Base-by-base conservation (phyloP, 1,140 invertebrate genomes). In the Leptinotarsa defecta region DNA sequence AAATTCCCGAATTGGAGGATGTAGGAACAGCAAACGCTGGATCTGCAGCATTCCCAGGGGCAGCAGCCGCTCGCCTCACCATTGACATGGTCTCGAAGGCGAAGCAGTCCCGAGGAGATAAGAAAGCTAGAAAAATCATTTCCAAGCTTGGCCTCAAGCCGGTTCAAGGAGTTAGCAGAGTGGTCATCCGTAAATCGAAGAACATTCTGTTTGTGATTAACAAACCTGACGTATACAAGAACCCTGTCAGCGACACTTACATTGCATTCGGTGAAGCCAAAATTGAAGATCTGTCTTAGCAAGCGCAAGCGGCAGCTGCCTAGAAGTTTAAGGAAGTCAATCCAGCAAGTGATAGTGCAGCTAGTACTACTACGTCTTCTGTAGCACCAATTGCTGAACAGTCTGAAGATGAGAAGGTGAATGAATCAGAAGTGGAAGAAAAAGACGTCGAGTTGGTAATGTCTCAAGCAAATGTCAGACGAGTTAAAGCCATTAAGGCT, bases 251-350 rank as follows among this genome's bases (percentile, higher is more conserved):
- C 49, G 98, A 99, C 87, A 99, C 98, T 15, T 99, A 99, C 87
- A 99, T 99, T 85, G 95, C 99, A 17, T 99, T 99, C 88, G 98
- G 98, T 68, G 98, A 99, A 89, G 98, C 98, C 22, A 99, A 99
- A 92, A 99, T 99, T 85, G 98, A 99, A 89, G 98, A 99, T 91
- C 90, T 99, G 77, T 97, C 95, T 80, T 98, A 99, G 83, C 98
- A 99, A 88, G 98, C 98, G 63, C 98, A 99, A 86, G 95, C 99
- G 84, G 96, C 96, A 52, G 98, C 98, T 69, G 97, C 98, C 74
- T 97, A 99, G 86, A 96, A 98, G 85, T 98, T 99, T 90, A 98
- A 98, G 88, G 93, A 95, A 87, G 90, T 89, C 48, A 89, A 92
- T 78, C 88, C 91, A 43, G 89, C 91, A 63, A 91, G 91, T 74